Base-by-base conservation (phyloP, 2,113 vertebrate genomes). In the Lepisosteus oculatus region DNA sequence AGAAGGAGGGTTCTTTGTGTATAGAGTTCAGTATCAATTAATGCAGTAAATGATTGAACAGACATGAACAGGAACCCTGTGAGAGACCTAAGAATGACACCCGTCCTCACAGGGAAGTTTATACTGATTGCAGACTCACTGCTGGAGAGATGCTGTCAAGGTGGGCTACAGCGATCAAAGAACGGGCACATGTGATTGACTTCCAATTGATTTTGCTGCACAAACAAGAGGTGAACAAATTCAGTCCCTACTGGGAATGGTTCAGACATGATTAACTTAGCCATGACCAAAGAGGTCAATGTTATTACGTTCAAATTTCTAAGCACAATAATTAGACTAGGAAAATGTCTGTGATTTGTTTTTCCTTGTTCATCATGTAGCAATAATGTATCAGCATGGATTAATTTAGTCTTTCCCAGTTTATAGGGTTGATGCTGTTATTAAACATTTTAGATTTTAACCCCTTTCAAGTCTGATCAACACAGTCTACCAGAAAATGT, bases 251-350 rank as follows among this genome's bases (percentile, higher is more conserved):
- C 89, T 87, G 90, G 89, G 90, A 86, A 89, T 89, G 86, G 85
- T 87, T 91, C 89, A 93, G 90, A 91, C 87, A 86, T 91, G 90
- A 92, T 92, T 93, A 92, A 89, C 88, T 91, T 90, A 84, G 87
- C 88, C 90, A 88, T 90, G 90, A 92, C 89, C 89, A 92, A 91
- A 91, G 82, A 91, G 91, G 90, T 91, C 91, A 90, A 87, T 90
- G 86, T 90, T 88, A 90, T 85, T 89, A 92, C 91, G 88, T 84
- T 87, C 78, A 85, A 84, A 82, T 88, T 87, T 87, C 86, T 65
- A 65, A 91, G 88, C 86, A 89, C 85, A 88, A 88, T 90, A 90
- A 92, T 92, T 91, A 93, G 15, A 90, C 84, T 90, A 83, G 81
- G 78, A 78, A 92, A 89, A 87, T 82, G 69, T 85, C 81, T 86